Base-by-base conservation (phyloP, 2,797 vertebrate species). In the Prionace glauca region DNA sequence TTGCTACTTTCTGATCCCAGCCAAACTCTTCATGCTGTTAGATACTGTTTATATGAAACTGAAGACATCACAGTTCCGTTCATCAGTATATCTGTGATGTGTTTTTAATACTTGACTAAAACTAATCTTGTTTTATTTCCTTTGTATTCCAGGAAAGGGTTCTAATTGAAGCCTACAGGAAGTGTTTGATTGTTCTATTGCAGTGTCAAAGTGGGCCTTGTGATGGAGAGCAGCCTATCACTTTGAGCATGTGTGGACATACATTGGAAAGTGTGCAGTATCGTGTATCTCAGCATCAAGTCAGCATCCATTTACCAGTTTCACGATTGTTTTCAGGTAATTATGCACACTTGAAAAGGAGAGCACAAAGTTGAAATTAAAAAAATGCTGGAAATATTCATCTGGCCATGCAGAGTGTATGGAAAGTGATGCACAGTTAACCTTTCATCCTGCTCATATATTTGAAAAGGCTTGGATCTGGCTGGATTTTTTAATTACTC, bases 231-330 rank as follows among this genome's bases (percentile, higher is more conserved):
- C 99, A 99, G 96, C 99, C 99, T 95, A 98, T 99, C 97, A 98
- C 98, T 96, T 97, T 99, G 96, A 98, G 97, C 96, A 97, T 99
- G 97, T 98, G 98, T 0, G 98, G 99, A 94, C 99, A 99, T 97
- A 98, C 98, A 0, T 98, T 99, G 96, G 99, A 99, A 96, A 99
- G 98, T 4, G 99, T 99, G 97, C 97, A 98, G 97, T 99, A 99
- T 97, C 99, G 98, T 95, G 98, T 99, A 96, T 99, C 99, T 96
- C 98, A 99, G 97, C 98, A 99, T 96, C 99, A 99, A 97, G 99
- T 99, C 96, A 99, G 99, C 97, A 99, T 99, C 96, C 99, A 99
- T 97, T 98, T 99, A 84, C 99, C 99, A 0, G 97, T 99, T 96
- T 99, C 98, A 96, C 98, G 99, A 90, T 98, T 99, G 97, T 98